These are phyloP conservation scores for Sebastes cheni DNA, from an alignment of 2,797 vertebrate species.

Conservation along the genomic window DNA sequence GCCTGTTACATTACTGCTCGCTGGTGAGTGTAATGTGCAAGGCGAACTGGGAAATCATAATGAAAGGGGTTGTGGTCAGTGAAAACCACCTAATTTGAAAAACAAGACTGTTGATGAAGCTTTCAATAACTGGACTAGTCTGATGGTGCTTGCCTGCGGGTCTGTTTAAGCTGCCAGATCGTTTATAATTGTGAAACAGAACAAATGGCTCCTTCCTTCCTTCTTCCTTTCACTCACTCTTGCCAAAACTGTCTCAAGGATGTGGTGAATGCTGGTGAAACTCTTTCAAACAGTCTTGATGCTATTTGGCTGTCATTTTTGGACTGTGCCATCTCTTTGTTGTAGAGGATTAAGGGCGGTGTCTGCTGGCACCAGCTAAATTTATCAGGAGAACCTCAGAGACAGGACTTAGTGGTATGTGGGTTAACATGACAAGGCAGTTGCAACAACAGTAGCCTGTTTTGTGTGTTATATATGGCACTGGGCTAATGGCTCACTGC, in stretches of 20 bases:
- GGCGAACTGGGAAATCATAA: slow-evolving; percentile 16
- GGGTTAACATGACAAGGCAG: slow-evolving; percentile 1
- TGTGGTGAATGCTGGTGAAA: slow-evolving; percentile 1
- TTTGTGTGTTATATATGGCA: slow-evolving; percentile 14
- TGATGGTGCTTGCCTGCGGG: not conserved
- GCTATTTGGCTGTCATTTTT: slow-evolving; percentile 5
- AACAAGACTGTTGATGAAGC: slow-evolving; percentile 11
- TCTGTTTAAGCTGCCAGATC: not conserved
- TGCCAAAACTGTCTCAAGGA: slow-evolving; percentile 12
- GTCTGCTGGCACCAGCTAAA: slow-evolving; percentile 10
- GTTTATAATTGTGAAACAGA: not conserved
- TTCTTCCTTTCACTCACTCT: not conserved
- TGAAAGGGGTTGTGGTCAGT: slow-evolving; percentile 31
- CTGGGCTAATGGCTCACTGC: slow-evolving; percentile 19
- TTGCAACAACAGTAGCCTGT: not conserved
- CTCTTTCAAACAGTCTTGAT: not conserved
- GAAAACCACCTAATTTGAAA: slow-evolving; percentile 7
- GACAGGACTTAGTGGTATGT: not conserved
- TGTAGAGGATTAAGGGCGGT: slow-evolving; percentile 9
- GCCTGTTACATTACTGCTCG: slow-evolving; percentile 12
- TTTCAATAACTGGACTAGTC: slow-evolving; percentile 6
- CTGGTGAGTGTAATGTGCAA: not conserved
- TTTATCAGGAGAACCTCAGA: slow-evolving; percentile 13
- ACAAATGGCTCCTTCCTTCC: slow-evolving; percentile 12
- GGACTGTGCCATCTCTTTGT: slow-evolving; percentile 1